Percentiles rank a stretch among this genome's conserved stretches.
These are phyloP conservation scores for Agonum fuliginosum DNA, from an alignment of 2,888 invertebrate species.

Conservation along the genomic window DNA sequence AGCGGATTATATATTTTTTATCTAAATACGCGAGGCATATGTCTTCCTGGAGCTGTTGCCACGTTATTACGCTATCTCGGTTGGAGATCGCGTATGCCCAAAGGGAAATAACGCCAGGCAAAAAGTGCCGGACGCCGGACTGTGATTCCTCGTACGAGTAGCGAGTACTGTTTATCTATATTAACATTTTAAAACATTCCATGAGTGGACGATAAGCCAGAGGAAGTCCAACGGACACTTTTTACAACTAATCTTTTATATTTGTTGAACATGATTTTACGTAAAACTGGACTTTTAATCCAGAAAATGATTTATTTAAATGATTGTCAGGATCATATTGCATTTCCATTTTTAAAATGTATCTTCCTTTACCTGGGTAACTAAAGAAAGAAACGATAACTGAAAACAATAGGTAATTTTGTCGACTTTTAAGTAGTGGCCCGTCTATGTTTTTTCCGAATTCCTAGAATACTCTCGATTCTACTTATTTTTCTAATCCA, in stretches of 20 bases:
- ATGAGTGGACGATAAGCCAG: constrained; percentile 34
- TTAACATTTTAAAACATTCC: constrained; percentile 64
- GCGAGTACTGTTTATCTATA: constrained; percentile 55
- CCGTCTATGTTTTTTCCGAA: no score
- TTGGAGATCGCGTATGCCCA: constrained; percentile 56
- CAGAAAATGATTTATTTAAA: no score
- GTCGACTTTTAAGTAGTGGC: no score
- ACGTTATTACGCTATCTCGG: constrained; percentile 64
- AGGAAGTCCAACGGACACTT: constrained; percentile 5
- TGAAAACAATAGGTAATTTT: no score
- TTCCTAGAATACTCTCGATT: no score
- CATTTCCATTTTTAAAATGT: no score
- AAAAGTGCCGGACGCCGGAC: constrained; percentile 60
- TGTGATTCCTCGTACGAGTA: constrained; percentile 59
- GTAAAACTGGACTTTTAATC: no score
- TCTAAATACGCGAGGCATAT: constrained; percentile 69
- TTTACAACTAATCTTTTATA: not conserved
- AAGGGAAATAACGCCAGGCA: constrained; percentile 59
- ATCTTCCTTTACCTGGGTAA: no score
- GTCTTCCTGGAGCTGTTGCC: constrained; percentile 66
- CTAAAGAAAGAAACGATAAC: no score
- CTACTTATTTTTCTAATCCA: no score
- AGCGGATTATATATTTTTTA: constrained; percentile 70
- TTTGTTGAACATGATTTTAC: not conserved
- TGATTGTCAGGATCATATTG: no score